Base-by-base conservation (phyloP, 1,140 invertebrate genomes). In the Zaprionus africanus region DNA sequence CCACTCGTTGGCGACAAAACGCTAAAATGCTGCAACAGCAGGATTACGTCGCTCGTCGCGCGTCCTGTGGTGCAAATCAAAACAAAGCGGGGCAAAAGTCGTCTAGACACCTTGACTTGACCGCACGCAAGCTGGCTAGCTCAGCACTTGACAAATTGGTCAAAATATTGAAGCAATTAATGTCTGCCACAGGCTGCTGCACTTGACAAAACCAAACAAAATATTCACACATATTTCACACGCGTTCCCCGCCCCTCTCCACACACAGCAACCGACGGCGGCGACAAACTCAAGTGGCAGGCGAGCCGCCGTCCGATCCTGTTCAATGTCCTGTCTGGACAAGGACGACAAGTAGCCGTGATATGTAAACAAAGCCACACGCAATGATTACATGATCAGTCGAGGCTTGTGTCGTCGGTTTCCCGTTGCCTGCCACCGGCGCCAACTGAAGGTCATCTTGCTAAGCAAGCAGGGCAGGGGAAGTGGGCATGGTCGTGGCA, bases 181-280 rank as follows among this genome's bases (percentile, higher is more conserved):
- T 70, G 79, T 76, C 63, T 64, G 69, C 61, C 72, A 71, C 67
- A 17, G 63, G 59, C 36, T 41, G 58, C n/a, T 54, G 46, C 60
- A 78, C 72, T 73, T 82, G 79, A 82, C 34, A 17, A 31, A 49
- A 12, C 19, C 28, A 22, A 36, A n/a, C 36, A 38, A 71, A 31
- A 54, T 41, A 57, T 88, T 90, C 85, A 79, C 84, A 88, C 85
- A 88, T 85, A 88, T 86, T 78, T 87, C 76, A 81, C 41, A 19
- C 59, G 49, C 41, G 1, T 11, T 9, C n/a, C 19, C 7, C 17
- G 46, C 46, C 46, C 46, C 43, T 17, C 43, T 17, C 15, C n/a
- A n/a, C 36, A 38, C 43, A 57, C 82, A 62, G 78, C 69, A 13
- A 12, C 46, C 19, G 19, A 4, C 82, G 82, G 81, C 78, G 46